Base-by-base conservation (phyloP, 2,888 invertebrate genomes). In the Tyria jacobaeae region DNA sequence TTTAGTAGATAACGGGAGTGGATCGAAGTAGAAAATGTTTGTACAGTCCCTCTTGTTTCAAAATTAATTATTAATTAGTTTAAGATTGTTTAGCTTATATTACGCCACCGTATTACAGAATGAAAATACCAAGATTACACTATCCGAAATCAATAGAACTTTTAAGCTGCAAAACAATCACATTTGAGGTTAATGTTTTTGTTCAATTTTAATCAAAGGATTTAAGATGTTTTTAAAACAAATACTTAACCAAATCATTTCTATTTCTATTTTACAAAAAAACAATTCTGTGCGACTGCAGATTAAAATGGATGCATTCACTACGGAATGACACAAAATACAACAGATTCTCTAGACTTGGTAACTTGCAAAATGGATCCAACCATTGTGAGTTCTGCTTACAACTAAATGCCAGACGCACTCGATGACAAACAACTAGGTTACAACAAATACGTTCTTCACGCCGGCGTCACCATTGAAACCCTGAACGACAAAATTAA, bases 201-300 rank as follows among this genome's bases (percentile, higher is more conserved):
- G n/a, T n/a, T n/a, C n/a, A 52, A 35, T 21, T 35, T 52, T 52
- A 5, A 50, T 34, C 17, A 17, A 1, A n/a, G 2, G 5, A 31
- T 34, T 34, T 31, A 21, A 17, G 10, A 34, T 34, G 17, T 24
- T 24, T 35, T 51, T n/a, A n/a, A 12, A 35, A 9, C 9, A 6
- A 24, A 6, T 12, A 35, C 14, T 62, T n/a, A 15, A 34, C 35
- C 31, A 51, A 66, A n/a, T 50, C n/a, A 49, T 63, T 62, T 66
- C 37, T 64, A 60, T n/a, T n/a, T 80, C 77, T 77, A 79, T 82
- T 75, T 94, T 94, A 56, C 96, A 98, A 97, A 96, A 80, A 98
- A 97, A 92, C 96, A 95, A 86, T 96, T 97, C 95, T 96, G 77
- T 98, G 97, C 91, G 97, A 97, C 94, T 97, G 97, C 88, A 96